Base-by-base conservation (phyloP, 2,113 vertebrate genomes). In the Camelus bactrianus region DNA sequence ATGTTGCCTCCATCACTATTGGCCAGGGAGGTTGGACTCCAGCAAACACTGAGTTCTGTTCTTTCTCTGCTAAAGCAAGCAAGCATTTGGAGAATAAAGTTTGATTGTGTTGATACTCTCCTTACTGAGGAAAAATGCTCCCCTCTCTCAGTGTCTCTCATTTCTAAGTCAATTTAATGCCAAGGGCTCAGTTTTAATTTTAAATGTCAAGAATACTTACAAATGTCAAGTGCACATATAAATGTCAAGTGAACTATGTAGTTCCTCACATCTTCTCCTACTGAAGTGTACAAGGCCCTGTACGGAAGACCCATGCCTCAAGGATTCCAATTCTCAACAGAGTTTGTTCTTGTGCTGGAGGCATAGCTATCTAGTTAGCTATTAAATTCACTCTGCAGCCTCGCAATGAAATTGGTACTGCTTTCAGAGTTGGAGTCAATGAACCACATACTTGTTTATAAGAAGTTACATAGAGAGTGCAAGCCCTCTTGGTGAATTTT, bases 121-220 rank as follows among this genome's bases (percentile, higher is more conserved):
- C 46, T 94, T 67, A 85, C 56, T 73, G 88, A 82, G 93, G 35
- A 93, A 85, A 80, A 89, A 65, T 84, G 30, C 12, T 93, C 24
- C 30, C 42, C 26, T 90, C 32, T 93, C 50, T 87, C n/a, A 91
- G 11, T 89, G 67, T 91, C 81, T 90, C 87, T 95, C 65, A 92
- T 76, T 84, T 81, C 96, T 72, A 95, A 93, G 60, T 97, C 52
- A 95, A 16, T 95, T 93, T 95, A 76, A 76, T 97, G 72, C 30
- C 54, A 96, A 72, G 84, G 80, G 72, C 83, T 62, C 72, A 56
- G 89, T 92, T 92, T 92, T 94, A 69, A 93, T 97, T 32, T 81
- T 95, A 97, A 97, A 97, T 97, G 84, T 97, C 95, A 96, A 96
- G 84, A 73, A 80, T 88, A 95, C 84, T 97, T 93, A 93, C 28